phyloP scores from a whole-genome alignment of 2,797 vertebrate species.

The Thaleichthys pacificus region DNA sequence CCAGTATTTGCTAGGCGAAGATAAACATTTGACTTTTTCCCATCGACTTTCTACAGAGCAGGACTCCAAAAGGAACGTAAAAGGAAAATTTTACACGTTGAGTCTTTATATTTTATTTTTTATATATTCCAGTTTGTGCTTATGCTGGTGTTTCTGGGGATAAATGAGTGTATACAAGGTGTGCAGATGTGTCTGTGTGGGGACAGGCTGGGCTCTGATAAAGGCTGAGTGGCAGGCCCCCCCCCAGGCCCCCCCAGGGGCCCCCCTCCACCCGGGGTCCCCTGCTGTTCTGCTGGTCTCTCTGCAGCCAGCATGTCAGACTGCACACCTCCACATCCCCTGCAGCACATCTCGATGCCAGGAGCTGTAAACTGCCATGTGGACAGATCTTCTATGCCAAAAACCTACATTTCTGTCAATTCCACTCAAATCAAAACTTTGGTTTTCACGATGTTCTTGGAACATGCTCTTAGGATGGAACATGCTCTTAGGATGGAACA shows the following conservation, averaged over 20 bases:
- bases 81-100: slow-evolving; percentile 45
- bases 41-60: slow-evolving; percentile 44
- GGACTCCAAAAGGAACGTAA: slow-evolving; percentile 38
- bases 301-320: neutral
- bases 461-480: no score
- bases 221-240: slow-evolving; percentile 17
- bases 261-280: neutral
- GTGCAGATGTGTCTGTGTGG: slow-evolving; percentile 42
- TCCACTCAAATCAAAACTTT: no score
- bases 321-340: neutral
- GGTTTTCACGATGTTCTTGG: no score
- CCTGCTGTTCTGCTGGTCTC: slow-evolving; percentile 9
- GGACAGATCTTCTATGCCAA: slow-evolving; percentile 1
- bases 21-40: slow-evolving; percentile 54
- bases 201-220: slow-evolving; percentile 12
- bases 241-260: neutral
- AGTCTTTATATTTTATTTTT: slow-evolving; percentile 36
- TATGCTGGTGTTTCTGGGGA: slow-evolving; percentile 56
- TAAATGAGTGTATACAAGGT: slow-evolving; percentile 57
- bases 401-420: neutral
- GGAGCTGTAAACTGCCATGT: neutral
- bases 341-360: neutral
- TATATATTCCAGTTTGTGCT: slow-evolving; percentile 60
- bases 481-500: no score
- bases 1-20: slow-evolving; percentile 53